Evolutionary conservation across 2,113 vertebrate genomes (phyloP).

Genomic region (Agapornis roseicollis): DNA sequence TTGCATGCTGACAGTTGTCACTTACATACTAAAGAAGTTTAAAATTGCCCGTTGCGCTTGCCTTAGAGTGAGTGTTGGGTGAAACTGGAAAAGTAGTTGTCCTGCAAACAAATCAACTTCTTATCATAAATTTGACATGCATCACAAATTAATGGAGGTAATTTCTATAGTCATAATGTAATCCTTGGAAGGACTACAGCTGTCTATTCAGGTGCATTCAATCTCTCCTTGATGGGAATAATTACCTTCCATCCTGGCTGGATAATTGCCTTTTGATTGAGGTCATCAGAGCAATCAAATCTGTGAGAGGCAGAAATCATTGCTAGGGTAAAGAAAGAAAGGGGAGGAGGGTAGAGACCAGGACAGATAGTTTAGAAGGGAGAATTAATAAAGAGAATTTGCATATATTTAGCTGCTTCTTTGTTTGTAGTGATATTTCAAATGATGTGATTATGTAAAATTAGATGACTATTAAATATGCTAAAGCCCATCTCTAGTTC

Average conservation of each 20-base stretch:
- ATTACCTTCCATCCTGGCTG: constrained; percentile 84
- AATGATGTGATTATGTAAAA: constrained; percentile 30
- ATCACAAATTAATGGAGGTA: constrained; percentile 68
- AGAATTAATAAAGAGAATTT: constrained; percentile 39
- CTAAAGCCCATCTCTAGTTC: background rate
- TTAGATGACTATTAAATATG: constrained; percentile 35
- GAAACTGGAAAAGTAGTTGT: constrained; percentile 29
- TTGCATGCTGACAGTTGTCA: background rate
- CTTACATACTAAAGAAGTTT: background rate
- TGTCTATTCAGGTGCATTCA: constrained; percentile 88
- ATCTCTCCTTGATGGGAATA: constrained; percentile 84
- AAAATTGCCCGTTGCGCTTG: background rate
- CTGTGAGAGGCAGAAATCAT: constrained; percentile 80
- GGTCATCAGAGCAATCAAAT: constrained; percentile 95
- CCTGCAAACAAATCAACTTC: constrained; percentile 67
- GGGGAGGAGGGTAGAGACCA: background rate
- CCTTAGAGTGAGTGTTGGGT: background rate
- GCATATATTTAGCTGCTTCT: background rate
- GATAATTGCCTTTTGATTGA: constrained; percentile 99
- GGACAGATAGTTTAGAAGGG: constrained; percentile 34
- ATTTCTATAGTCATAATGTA: constrained; percentile 79
- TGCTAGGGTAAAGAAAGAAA: constrained; percentile 61
- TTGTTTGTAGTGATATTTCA: constrained; percentile 40
- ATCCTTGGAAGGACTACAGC: constrained; percentile 76
- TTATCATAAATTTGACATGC: constrained; percentile 69